phyloP scores from a whole-genome alignment of 2,113 vertebrate species.

The Anas platyrhynchos region DNA sequence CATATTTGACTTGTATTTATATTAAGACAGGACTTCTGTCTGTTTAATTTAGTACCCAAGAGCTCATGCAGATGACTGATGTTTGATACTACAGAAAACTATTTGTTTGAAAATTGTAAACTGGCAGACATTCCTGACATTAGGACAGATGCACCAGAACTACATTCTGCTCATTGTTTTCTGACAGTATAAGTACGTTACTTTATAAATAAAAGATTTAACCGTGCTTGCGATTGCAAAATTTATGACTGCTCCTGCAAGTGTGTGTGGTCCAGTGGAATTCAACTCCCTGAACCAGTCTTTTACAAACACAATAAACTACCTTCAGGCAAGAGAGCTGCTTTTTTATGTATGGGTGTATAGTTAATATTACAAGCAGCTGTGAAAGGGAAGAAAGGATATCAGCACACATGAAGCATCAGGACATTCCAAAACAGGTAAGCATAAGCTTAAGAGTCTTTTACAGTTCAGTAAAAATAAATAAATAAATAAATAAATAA shows the following conservation, averaged over 20 bases:
- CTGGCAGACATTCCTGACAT: constrained; percentile 2
- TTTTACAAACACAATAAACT: constrained; percentile 26
- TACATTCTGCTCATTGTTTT: constrained; percentile 15
- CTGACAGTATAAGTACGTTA: neutral
- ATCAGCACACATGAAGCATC: neutral
- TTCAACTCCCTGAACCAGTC: constrained; percentile 13
- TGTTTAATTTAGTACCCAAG: neutral
- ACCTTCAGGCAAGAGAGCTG: neutral
- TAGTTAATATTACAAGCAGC: constrained; percentile 43
- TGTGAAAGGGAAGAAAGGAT: neutral
- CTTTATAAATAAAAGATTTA: constrained; percentile 61
- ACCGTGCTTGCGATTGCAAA: constrained; percentile 14
- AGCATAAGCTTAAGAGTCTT: neutral
- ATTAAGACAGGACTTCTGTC: neutral
- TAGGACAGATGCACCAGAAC: neutral
- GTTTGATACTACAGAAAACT: neutral
- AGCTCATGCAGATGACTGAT: neutral
- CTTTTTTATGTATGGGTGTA: constrained; percentile 24
- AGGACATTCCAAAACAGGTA: neutral
- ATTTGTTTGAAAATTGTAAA: constrained; percentile 8
- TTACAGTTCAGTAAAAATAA: neutral
- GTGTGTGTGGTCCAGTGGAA: constrained; percentile 12
- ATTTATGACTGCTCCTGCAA: constrained; percentile 49
- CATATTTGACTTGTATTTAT: neutral
- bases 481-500: too few species aligned